Percentiles rank a stretch among this genome's conserved stretches.
phyloP scores from a whole-genome alignment of 2,888 invertebrate genomes.

The Busseola fusca region DNA sequence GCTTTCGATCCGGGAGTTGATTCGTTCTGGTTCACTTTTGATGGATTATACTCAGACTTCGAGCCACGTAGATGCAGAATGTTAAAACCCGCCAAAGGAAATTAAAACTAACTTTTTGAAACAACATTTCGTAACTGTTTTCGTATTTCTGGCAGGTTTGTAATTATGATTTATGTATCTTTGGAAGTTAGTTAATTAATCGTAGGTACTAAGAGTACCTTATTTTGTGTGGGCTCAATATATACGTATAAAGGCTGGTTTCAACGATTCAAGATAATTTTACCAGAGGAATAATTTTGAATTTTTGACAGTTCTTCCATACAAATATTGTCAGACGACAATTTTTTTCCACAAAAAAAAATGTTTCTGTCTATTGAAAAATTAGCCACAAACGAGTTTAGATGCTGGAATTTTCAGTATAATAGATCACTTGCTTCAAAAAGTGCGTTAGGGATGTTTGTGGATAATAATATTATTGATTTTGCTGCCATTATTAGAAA shows the following conservation, averaged over 20 bases:
- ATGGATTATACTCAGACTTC: slow-evolving; percentile 53
- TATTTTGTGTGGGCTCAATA: slow-evolving; percentile 8
- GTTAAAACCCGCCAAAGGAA: slow-evolving; percentile 48
- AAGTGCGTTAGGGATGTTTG: too few relatives aligned
- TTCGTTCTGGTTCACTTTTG: slow-evolving; percentile 44
- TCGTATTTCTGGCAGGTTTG: slow-evolving; percentile 32
- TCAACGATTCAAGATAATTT: too few relatives aligned
- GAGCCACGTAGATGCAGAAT: slow-evolving; percentile 37
- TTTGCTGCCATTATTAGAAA: too few relatives aligned
- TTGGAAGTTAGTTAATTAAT: slow-evolving; percentile 45
- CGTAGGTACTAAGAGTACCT: slow-evolving; percentile 21
- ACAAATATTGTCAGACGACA: too few relatives aligned
- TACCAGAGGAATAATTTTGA: too few relatives aligned
- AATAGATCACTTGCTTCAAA: neutral
- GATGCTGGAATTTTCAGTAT: neutral
- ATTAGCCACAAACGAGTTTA: slow-evolving; percentile 3
- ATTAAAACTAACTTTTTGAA: slow-evolving; percentile 50
- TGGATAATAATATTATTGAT: too few relatives aligned
- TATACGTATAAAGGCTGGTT: too few relatives aligned
- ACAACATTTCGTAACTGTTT: slow-evolving; percentile 44
- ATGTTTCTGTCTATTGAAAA: too few relatives aligned
- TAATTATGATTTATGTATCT: slow-evolving; percentile 49
- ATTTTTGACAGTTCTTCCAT: too few relatives aligned
- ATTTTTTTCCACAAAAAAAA: too few relatives aligned
- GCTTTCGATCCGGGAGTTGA: slow-evolving; percentile 50